Percentiles rank a stretch among this genome's conserved stretches.
phyloP scores from a whole-genome alignment of 1,140 invertebrate genomes.

The Nephotettix cincticeps region DNA sequence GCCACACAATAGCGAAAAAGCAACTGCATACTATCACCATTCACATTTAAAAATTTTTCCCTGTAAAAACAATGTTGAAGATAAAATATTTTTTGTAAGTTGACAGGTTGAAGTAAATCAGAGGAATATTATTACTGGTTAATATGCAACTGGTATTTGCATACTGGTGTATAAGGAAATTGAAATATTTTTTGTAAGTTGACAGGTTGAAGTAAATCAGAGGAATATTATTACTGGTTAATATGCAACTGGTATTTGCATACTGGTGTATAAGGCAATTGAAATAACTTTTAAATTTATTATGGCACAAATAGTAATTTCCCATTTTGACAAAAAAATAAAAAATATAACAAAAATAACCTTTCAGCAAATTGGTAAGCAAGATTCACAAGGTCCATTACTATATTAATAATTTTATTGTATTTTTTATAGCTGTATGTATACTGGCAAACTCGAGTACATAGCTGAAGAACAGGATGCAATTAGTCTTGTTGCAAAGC shows the following conservation, averaged over 20 bases:
- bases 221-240: no score
- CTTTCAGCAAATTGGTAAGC: background rate
- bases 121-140: no score
- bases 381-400: background rate
- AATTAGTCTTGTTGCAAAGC: background rate
- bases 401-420: background rate
- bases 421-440: background rate
- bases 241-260: background rate
- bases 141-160: background rate
- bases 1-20: no score
- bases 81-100: no score
- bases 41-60: no score
- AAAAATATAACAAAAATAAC: background rate
- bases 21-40: no score
- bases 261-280: background rate
- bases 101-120: no score
- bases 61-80: no score
- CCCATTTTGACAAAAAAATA: background rate
- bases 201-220: no score
- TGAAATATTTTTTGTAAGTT: no score
- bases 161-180: background rate
- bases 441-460: constrained; percentile 5
- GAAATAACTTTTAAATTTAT: background rate
- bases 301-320: background rate
- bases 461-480: background rate